Conservation (phyloP, 2,797 vertebrate species). For the Sternarchorhynchus goeldii region DNA sequence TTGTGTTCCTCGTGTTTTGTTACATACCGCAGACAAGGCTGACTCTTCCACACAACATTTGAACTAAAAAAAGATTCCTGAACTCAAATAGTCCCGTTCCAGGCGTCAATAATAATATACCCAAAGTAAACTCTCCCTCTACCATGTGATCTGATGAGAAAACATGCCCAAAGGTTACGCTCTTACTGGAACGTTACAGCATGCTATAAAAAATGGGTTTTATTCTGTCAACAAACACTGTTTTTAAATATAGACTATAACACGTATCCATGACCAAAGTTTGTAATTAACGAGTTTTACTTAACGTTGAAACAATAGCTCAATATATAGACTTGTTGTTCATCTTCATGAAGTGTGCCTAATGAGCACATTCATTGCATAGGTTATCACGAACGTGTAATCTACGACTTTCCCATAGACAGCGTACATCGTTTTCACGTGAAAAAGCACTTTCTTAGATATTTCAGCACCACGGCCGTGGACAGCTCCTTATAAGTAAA, state of each 20-base stretch:
- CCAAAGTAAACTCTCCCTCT: conserved; percentile 1
- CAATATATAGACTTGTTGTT: not conserved
- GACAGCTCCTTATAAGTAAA: conserved; percentile 52
- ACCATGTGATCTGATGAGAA: conserved; percentile 1
- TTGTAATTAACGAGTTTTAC: not conserved
- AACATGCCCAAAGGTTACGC: not conserved
- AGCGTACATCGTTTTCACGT: not conserved
- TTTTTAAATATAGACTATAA: conserved; percentile 1
- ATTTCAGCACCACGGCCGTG: conserved; percentile 50
- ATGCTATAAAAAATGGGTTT: conserved; percentile 10
- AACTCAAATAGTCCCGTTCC: not conserved
- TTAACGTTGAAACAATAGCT: not conserved
- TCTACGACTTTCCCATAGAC: too few relatives aligned
- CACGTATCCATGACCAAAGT: not conserved
- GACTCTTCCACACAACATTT: conserved; percentile 58
- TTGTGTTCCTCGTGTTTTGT: conserved; percentile 57
- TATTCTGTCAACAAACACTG: conserved; percentile 8
- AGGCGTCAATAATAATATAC: not conserved
- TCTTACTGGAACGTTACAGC: conserved; percentile 1
- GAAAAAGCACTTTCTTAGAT: conserved; percentile 13
- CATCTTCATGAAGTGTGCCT: not conserved
- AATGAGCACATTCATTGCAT: too few relatives aligned
- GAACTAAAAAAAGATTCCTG: conserved; percentile 58
- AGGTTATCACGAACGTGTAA: too few relatives aligned
- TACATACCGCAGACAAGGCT: conserved; percentile 55